Evolutionary conservation across 1,140 invertebrate species (phyloP).

Genomic region (Drosophila takahashii): DNA sequence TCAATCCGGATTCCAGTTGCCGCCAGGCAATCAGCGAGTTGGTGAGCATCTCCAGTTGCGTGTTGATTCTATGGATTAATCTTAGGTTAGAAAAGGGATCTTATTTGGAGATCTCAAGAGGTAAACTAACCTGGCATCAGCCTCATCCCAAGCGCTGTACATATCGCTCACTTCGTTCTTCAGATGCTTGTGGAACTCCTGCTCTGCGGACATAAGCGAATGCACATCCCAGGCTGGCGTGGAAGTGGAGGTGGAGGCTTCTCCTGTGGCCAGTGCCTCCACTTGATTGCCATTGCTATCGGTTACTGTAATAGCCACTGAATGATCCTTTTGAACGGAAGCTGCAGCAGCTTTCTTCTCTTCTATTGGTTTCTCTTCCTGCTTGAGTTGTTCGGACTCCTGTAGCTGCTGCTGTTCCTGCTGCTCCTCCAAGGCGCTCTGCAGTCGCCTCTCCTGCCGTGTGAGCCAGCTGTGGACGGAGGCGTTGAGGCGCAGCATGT

Average conservation of each 20-base stretch:
- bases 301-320: conserved; percentile 65
- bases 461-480: conserved; percentile 90
- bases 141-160: conserved; percentile 91
- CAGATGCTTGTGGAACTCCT: conserved; percentile 86
- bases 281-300: conserved; percentile 78
- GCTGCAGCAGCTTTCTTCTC: conserved; percentile 3
- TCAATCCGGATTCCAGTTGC: conserved; percentile 87
- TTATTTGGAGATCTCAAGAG: neutral
- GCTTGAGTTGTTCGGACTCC: conserved; percentile 68
- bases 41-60: conserved; percentile 76
- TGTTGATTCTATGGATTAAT: conserved; percentile 62
- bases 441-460: conserved; percentile 85
- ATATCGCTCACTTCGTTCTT: conserved; percentile 91
- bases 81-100: neutral
- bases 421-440: conserved; percentile 60
- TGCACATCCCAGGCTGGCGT: conserved; percentile 79
- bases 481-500: conserved; percentile 90
- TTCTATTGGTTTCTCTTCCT: conserved; percentile 1
- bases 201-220: conserved; percentile 77
- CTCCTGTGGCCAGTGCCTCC: conserved; percentile 46
- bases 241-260: conserved; percentile 18
- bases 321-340: conserved; percentile 1
- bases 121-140: conserved; percentile 88
- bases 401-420: conserved; percentile 25
- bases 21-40: conserved; percentile 87